These are phyloP conservation scores for Habroteleia sp. DNA, from an alignment of 2,888 invertebrate species.

Conservation along the genomic window DNA sequence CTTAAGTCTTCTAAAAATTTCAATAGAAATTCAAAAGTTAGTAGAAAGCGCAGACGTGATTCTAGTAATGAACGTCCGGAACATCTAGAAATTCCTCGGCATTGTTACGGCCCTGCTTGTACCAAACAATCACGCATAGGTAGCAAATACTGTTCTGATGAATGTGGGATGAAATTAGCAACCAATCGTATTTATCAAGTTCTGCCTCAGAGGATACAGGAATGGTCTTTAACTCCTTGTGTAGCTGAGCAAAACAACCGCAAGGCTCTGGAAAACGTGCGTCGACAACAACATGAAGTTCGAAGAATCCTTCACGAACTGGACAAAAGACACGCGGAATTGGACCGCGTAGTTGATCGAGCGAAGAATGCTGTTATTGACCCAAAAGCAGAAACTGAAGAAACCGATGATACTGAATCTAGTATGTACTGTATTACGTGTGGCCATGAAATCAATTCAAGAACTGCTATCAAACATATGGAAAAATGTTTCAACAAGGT, in stretches of 20 bases:
- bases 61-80: conserved; percentile 78
- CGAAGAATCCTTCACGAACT: conserved; percentile 89
- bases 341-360: conserved; percentile 90
- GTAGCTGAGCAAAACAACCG: conserved; percentile 92
- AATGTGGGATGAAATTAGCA: conserved; percentile 94
- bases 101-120: conserved; percentile 97
- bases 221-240: conserved; percentile 94
- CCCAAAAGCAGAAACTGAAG: conserved; percentile 83
- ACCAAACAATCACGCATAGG: conserved; percentile 87
- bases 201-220: conserved; percentile 93
- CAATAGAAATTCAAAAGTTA: conserved; percentile 74
- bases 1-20: conserved; percentile 76
- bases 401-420: conserved; percentile 87
- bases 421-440: conserved; percentile 98
- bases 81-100: conserved; percentile 83
- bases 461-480: conserved; percentile 97
- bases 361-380: conserved; percentile 88
- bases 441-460: conserved; percentile 96
- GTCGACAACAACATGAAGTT: conserved; percentile 90
- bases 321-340: conserved; percentile 88
- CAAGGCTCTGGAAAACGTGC: conserved; percentile 86
- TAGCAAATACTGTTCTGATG: conserved; percentile 96
- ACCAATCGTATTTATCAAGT: conserved; percentile 92
- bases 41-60: conserved; percentile 76
- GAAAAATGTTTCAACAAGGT: conserved; percentile 97